A percentile compares a stretch with the other conserved stretches of the same genome.
These are phyloP conservation scores for Caenorhabditis sulstoni DNA, from an alignment of 2,888 invertebrate species.

Conservation along the genomic window DNA sequence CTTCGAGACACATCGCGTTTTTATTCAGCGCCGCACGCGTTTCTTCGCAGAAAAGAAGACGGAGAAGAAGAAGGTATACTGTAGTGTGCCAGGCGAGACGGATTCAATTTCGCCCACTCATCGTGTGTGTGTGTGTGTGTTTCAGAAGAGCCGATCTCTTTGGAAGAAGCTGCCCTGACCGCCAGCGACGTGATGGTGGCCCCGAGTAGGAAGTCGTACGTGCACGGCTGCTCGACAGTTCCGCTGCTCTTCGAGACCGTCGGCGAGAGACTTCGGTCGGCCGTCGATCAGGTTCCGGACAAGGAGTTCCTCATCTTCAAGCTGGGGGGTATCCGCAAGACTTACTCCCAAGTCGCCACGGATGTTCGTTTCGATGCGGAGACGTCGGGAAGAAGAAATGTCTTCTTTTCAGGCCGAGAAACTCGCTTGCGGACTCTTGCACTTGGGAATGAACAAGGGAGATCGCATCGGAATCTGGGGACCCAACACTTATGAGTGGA, in stretches of 20 bases:
- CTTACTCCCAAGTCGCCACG: constrained; percentile 74
- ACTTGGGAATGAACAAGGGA: constrained; percentile 86
- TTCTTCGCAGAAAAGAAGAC: constrained; percentile 10
- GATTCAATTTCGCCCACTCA: constrained; percentile 15
- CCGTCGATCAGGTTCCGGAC: constrained; percentile 77
- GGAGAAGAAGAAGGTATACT: constrained; percentile 34
- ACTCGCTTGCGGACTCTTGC: constrained; percentile 87
- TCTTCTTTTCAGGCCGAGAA: constrained; percentile 84
- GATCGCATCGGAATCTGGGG: constrained; percentile 89
- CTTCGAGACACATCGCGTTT: constrained; percentile 23
- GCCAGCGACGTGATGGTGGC: constrained; percentile 65
- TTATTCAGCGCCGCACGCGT: constrained; percentile 11
- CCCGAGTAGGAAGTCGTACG: constrained; percentile 74
- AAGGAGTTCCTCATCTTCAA: constrained; percentile 79
- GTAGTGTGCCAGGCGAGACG: constrained; percentile 17
- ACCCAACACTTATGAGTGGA: constrained; percentile 88
- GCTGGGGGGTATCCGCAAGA: constrained; percentile 74
- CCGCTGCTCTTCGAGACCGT: constrained; percentile 78
- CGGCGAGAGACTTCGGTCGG: constrained; percentile 76
- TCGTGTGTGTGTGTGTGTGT: too few species aligned
- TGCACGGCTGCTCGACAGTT: constrained; percentile 74
- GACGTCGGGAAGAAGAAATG: background rate
- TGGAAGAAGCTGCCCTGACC: constrained; percentile 69
- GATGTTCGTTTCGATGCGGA: constrained; percentile 71
- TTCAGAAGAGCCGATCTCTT: constrained; percentile 70